Evolutionary conservation across 1,140 invertebrate genomes (phyloP), one percentile per base, ranked within the genome.

Genomic region (Papilio xuthus): DNA sequence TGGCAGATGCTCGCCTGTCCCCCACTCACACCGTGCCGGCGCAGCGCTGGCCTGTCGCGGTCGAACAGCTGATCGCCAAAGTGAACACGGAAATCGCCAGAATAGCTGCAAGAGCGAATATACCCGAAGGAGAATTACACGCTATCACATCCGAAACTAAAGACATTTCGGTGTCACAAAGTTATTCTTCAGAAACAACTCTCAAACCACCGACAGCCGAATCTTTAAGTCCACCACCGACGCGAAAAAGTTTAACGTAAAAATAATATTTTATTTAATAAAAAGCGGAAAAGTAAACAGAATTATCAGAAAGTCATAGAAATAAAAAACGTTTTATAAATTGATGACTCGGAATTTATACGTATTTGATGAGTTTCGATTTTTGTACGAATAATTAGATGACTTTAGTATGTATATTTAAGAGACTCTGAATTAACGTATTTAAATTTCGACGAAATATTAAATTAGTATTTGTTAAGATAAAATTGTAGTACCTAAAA

Each of bases 1-100:
- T 97, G 96, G 95, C 95, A 1, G 97, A 97, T 83, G 96, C 96
- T 0, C 94, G 96, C 78, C 90, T 97, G 41, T 94, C 95, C 0
- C 97, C 97, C 0, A 85, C 91, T 28, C 95, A 95, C 83, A 81
- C 76, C 12, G 87, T 90, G 0, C 91, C 92, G 0, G 88, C 91
- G 1, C 69, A 83, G 3, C 86, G 93, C 10, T 94, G 94, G 94
- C 81, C 91, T 0, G 78, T 80, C 6, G 90, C 86, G 12, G 78
- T 93, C 1, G 86, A 91, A 23, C 89, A 90, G 28, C 80, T 93
- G 9, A 75, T 92, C n/a, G 78, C 81, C 10, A 90, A 87, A 82
- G 78, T 93, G 23, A 90, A 93, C 70, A 88, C 89, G 76, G 86
- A 92, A 83, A 88, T 92, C 53, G 88, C 90, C 4, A 81, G 88